Percentiles rank a stretch among this genome's conserved stretches.
phyloP scores from a whole-genome alignment of 2,797 vertebrate species.

The Syngnathus acus region DNA sequence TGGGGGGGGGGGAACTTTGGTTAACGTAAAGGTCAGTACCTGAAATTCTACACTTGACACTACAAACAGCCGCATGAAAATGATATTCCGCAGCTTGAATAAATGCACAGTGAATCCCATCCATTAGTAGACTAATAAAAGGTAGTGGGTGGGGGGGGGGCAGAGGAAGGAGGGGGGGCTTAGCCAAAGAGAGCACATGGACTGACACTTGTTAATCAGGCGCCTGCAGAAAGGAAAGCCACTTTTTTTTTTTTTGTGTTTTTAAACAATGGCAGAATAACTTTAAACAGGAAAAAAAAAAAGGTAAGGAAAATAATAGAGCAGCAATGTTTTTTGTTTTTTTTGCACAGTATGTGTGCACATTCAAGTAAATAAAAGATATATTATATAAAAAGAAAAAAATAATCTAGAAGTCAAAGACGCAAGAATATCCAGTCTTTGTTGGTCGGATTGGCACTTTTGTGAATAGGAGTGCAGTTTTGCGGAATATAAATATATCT shows the following conservation, averaged over 20 bases:
- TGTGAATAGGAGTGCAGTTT: slow-evolving; percentile 78
- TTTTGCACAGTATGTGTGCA: slow-evolving; percentile 69
- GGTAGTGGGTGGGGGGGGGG: no score
- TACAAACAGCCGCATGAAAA: not conserved
- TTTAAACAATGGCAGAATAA: slow-evolving; percentile 54
- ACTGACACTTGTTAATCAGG: slow-evolving; percentile 7
- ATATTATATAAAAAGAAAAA: slow-evolving; percentile 42
- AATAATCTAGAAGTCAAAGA: slow-evolving; percentile 56
- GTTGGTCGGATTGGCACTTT: slow-evolving; percentile 82
- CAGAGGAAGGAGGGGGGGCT: not conserved
- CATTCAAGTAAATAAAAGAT: slow-evolving; percentile 79
- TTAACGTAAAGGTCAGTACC: slow-evolving; percentile 41
- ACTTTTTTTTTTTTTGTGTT: slow-evolving; percentile 35
- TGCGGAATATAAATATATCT: not conserved
- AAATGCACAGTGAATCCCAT: slow-evolving; percentile 33
- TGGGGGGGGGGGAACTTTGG: slow-evolving; percentile 31
- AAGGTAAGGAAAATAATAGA: slow-evolving; percentile 69
- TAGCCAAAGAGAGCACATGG: slow-evolving; percentile 27
- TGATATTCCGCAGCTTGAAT: slow-evolving; percentile 15
- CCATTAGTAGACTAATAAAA: slow-evolving; percentile 17
- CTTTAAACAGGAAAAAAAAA: slow-evolving; percentile 61
- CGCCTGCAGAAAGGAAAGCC: slow-evolving; percentile 66
- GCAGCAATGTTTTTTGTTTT: slow-evolving; percentile 69
- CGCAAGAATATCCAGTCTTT: slow-evolving; percentile 71
- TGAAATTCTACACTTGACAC: slow-evolving; percentile 19